Conservation (phyloP, 2,113 vertebrate species). For the Reinhardtius hippoglossoides region DNA sequence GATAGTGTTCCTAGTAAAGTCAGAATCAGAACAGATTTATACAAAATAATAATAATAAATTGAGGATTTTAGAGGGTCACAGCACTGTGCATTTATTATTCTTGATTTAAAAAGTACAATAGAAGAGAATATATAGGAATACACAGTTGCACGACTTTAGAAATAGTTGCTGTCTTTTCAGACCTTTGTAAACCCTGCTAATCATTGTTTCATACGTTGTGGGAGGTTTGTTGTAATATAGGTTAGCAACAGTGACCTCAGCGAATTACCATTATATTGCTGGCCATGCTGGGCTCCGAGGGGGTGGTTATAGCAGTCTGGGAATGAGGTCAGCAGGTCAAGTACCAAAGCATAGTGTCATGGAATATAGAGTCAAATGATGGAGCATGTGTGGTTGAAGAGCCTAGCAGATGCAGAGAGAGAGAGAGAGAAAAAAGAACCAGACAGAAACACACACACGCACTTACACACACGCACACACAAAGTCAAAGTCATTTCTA, state of each 20-base stretch:
- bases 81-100: neutral
- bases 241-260: conserved; percentile 56
- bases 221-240: conserved; percentile 46
- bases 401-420: conserved; percentile 65
- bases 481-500: conserved; percentile 68
- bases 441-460: conserved; percentile 26
- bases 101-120: neutral
- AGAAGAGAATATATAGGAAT: neutral
- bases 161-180: neutral
- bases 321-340: conserved; percentile 75
- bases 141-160: neutral
- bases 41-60: neutral
- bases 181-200: neutral
- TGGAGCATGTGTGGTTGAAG: conserved; percentile 72
- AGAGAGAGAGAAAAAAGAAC: neutral
- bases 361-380: conserved; percentile 70
- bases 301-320: conserved; percentile 63
- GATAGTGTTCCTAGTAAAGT: neutral
- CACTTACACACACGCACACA: conserved; percentile 9
- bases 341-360: conserved; percentile 69
- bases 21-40: neutral
- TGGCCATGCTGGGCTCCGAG: conserved; percentile 44
- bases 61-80: neutral
- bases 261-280: conserved; percentile 69
- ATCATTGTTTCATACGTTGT: conserved; percentile 30